Base-by-base conservation (phyloP, 2,797 vertebrate species). In the Acrossocheilus fasciatus region DNA sequence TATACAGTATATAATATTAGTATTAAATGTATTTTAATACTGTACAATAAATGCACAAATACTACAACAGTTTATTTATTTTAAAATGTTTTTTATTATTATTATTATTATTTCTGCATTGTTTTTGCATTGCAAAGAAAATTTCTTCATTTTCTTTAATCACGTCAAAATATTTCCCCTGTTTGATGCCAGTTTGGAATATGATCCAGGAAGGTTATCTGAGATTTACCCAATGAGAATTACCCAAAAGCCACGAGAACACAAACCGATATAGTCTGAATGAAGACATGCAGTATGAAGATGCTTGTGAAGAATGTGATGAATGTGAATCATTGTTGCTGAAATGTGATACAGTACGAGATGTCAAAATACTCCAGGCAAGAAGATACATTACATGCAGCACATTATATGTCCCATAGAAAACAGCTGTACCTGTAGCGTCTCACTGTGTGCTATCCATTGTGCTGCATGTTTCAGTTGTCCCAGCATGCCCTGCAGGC, bases 401-500 rank as follows among this genome's bases (percentile, higher is more conserved):
- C 26, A 23, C 26, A 52, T 76, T 14, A 36, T 70, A 62, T 80
- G 26, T 83, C 43, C 6, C 66, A 26, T 20, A 7, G 18, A 15
- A 41, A 77, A 8, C 91, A 76, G 73, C 15, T 52, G 93, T 89
- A 96, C 96, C 95, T 95, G 92, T 84, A 91, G 57, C 74, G 82
- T 88, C 54, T 90, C 87, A 18, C 80, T 39, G 62, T 88, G 89
- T 2, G 91, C 91, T 87, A 95, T 88, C 66, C 86, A 91, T 85
- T 92, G 91, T 62, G 94, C 94, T 77, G 90, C 91, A 59, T 91
- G 91, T 87, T 93, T 95, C 81, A 96, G 89, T 87, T 88, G 89
- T 20, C 88, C 88, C 81, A 96, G 84, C 87, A 92, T 82, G 18
- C 84, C 66, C 84, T 90, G 91, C 87, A 95, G 90, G 80, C 90